Conservation (phyloP, 2,797 vertebrate genomes). For the Falco cherrug region DNA sequence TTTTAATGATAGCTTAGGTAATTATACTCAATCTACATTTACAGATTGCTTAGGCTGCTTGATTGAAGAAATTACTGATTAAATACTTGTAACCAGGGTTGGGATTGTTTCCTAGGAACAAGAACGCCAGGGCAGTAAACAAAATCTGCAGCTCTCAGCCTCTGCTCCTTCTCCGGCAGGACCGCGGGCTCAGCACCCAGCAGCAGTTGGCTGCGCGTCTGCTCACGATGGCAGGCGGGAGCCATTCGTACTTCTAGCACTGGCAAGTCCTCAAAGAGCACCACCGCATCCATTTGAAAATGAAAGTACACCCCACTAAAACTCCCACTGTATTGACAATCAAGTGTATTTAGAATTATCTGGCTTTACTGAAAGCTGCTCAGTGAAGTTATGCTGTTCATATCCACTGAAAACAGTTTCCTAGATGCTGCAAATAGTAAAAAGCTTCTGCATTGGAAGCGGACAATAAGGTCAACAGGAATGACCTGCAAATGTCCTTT, state of each 20-base stretch:
- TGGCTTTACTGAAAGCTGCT: not conserved
- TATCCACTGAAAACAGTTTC: not conserved
- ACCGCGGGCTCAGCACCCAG: not conserved
- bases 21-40: conserved; percentile 22
- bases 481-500: not conserved
- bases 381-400: not conserved
- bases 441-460: not conserved
- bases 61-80: conserved; percentile 16
- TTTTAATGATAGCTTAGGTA: conserved; percentile 35
- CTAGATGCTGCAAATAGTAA: not conserved
- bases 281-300: not conserved
- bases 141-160: not conserved
- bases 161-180: not conserved
- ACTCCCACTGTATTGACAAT: not conserved
- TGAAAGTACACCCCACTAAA: not conserved
- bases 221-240: not conserved
- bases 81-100: not conserved
- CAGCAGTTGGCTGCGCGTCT: not conserved
- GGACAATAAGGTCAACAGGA: not conserved
- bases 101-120: not conserved
- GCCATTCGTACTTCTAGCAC: not conserved
- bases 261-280: not conserved
- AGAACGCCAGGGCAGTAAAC: not conserved
- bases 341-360: not conserved
- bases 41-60: conserved; percentile 10